Base-by-base conservation (phyloP, 2,888 invertebrate genomes). In the Xestobium rufovillosum region DNA sequence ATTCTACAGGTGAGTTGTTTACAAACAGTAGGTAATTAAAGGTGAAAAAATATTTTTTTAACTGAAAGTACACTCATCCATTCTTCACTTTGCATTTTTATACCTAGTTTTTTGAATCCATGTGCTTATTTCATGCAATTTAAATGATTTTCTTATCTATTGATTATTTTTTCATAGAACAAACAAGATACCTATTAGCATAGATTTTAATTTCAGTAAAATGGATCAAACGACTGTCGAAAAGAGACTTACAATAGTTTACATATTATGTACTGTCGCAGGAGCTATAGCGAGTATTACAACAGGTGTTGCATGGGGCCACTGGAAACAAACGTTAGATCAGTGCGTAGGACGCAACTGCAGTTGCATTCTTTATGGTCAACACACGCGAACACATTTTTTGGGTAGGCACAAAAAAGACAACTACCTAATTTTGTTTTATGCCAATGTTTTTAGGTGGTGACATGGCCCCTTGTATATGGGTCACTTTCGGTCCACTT, bases 271-370 rank as follows among this genome's bases (percentile, higher is more conserved):
- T 29, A 43, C 55, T 25, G 40, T 48, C 26, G 41, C 55, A 31
- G 63, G 63, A 6, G 55, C 57, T 11, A 54, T 51, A 14, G 53
- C 61, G 1, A 61, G 61, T 36, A 66, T 76, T 42, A 72, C 73
- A 30, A 58, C 70, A 17, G 80, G 76, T 3, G 70, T 81, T 36
- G 75, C 77, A 1, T 81, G 78, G 71, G 70, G 75, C 29, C 80
- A 82, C 55, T 82, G 82, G 82, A 70, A 71, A 30, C 67, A 70
- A 11, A 80, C 80, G 0, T 62, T 82, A 2, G 79, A 81, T 51
- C 73, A 76, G 29, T 81, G 81, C 48, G 68, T 70, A 29, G 76
- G 78, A 48, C 72, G 71, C 3, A 80, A 78, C 52, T 82, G 81
- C 52, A 81, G 80, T 26, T 82, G 82, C 50, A 77, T 80, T 49